Percentiles rank a stretch among this genome's conserved stretches.
These are phyloP conservation scores for Brachionus asplanchnoidis DNA, from an alignment of 1,140 invertebrate genomes.

Conservation along the genomic window DNA sequence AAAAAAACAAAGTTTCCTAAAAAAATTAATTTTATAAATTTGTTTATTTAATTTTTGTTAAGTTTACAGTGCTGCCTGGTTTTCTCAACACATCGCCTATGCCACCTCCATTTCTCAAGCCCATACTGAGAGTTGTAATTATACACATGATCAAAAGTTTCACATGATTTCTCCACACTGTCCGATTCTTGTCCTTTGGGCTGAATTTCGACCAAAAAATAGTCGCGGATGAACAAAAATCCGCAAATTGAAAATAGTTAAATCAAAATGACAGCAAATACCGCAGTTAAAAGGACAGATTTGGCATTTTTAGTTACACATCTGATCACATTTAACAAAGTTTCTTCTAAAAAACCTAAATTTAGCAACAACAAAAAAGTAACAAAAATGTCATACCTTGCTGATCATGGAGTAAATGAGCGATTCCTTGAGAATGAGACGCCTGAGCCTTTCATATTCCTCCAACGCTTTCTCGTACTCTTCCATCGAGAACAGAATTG, in stretches of 20 bases:
- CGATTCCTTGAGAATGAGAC: no score
- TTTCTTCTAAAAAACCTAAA: no score
- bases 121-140: constrained; percentile 95
- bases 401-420: no score
- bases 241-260: constrained; percentile 98
- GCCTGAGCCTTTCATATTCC: no score
- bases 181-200: constrained; percentile 50
- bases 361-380: no score
- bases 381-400: no score
- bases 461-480: no score
- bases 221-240: constrained; percentile 95
- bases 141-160: constrained; percentile 98
- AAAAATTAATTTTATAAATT: constrained; percentile 46
- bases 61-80: constrained; percentile 76
- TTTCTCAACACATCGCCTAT: constrained; percentile 94
- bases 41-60: background rate
- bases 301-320: constrained; percentile 94
- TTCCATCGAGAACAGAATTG: no score
- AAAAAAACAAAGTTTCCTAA: constrained; percentile 83
- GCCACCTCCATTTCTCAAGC: constrained; percentile 91
- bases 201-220: constrained; percentile 72
- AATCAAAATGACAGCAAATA: constrained; percentile 91
- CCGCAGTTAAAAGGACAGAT: constrained; percentile 92
- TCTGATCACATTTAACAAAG: constrained; percentile 87
- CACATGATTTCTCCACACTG: constrained; percentile 80